A percentile compares a stretch with the other conserved stretches of the same genome.
Evolutionary conservation across 1,140 invertebrate genomes (phyloP).

Genomic region (Sipha flava): DNA sequence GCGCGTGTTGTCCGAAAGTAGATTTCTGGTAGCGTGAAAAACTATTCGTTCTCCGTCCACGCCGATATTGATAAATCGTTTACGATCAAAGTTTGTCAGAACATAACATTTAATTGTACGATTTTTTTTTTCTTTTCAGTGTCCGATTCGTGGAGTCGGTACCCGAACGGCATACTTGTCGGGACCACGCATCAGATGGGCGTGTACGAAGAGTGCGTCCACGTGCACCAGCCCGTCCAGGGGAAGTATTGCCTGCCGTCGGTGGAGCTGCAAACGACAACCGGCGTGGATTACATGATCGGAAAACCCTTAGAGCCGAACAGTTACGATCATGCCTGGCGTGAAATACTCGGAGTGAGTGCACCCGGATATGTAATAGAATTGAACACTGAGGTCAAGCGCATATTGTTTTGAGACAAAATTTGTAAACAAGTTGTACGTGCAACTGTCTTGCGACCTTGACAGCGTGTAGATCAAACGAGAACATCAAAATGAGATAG

Average conservation of each 20-base stretch:
- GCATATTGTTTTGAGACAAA: too few relatives aligned
- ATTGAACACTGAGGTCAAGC: too few relatives aligned
- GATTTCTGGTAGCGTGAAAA: too few relatives aligned
- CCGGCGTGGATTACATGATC: neutral
- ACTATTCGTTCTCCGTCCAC: too few relatives aligned
- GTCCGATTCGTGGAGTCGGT: neutral
- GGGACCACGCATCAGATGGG: neutral
- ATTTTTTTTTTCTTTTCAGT: neutral
- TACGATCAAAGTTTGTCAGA: too few relatives aligned
- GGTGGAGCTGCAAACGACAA: neutral
- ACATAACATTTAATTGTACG: too few relatives aligned
- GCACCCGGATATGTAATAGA: neutral
- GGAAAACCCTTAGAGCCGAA: neutral
- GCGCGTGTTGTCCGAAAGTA: too few relatives aligned
- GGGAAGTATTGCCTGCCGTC: neutral
- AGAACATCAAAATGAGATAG: too few relatives aligned
- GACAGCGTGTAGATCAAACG: too few relatives aligned
- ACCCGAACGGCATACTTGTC: neutral
- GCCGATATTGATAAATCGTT: too few relatives aligned
- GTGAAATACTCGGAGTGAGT: neutral
- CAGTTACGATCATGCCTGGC: neutral
- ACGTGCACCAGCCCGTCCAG: neutral
- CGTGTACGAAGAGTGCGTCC: neutral
- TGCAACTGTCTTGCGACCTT: too few relatives aligned
- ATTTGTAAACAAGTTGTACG: too few relatives aligned